A percentile compares a stretch with the other conserved stretches of the same genome.
Conservation (phyloP, 2,888 invertebrate genomes). For the Nematopogon swammerdamellus region DNA sequence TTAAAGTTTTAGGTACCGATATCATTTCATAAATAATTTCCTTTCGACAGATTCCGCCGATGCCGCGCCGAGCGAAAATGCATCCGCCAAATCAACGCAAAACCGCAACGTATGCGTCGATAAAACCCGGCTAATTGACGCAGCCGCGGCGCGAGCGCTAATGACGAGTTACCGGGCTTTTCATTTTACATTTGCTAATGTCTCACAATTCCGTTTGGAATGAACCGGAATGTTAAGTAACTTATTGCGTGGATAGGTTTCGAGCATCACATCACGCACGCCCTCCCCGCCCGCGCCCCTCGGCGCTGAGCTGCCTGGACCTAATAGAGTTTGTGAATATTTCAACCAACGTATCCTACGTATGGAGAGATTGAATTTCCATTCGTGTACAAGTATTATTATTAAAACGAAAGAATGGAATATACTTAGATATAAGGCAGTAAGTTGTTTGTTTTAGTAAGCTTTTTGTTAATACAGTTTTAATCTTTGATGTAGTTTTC, state of each 20-base stretch:
- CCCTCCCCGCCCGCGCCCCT: background rate
- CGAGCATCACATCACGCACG: background rate
- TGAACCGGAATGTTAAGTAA: background rate
- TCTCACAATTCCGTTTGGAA: background rate
- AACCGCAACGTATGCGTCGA: constrained; percentile 4
- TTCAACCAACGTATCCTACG: background rate
- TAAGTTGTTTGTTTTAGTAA: too few species aligned
- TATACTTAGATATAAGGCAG: too few species aligned
- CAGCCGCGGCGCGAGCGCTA: background rate
- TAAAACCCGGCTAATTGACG: background rate
- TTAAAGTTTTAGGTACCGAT: background rate
- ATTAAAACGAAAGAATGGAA: too few species aligned
- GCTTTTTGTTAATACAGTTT: too few species aligned
- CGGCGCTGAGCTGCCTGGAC: background rate
- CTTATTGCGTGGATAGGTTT: background rate
- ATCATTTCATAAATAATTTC: background rate
- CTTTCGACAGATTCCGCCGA: too few species aligned
- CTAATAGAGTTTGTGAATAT: background rate
- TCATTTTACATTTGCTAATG: background rate
- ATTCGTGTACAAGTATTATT: too few species aligned
- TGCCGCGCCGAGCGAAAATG: background rate
- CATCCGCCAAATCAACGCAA: constrained; percentile 2
- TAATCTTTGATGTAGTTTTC: too few species aligned
- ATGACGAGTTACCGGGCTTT: background rate
- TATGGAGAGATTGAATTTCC: too few species aligned